A percentile compares a stretch with the other conserved stretches of the same genome.
phyloP scores from a whole-genome alignment of 1,140 invertebrate species.

The Drosophila kanapiae region DNA sequence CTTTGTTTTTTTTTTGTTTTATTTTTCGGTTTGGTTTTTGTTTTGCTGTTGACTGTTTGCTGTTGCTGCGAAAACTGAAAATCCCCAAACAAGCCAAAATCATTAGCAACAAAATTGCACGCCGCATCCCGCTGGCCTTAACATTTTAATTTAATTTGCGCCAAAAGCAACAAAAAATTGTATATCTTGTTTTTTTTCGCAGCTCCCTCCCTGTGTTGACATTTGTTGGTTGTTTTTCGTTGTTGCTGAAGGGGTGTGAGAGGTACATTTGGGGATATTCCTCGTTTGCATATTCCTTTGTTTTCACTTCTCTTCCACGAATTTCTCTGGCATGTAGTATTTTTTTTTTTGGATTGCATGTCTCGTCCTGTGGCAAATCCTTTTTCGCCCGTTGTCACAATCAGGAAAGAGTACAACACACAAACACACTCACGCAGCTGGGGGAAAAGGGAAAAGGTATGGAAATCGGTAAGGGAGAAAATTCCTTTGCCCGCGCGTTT shows the following conservation, averaged over 20 bases:
- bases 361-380: slow-evolving; percentile 67
- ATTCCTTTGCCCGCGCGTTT: slow-evolving; percentile 30
- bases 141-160: slow-evolving; percentile 83
- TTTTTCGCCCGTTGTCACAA: slow-evolving; percentile 69
- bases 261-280: slow-evolving; percentile 15
- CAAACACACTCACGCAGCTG: background rate
- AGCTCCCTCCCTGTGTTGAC: slow-evolving; percentile 43
- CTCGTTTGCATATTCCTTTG: slow-evolving; percentile 57
- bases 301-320: slow-evolving; percentile 28
- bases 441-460: background rate
- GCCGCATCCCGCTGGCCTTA: slow-evolving; percentile 34
- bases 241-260: background rate
- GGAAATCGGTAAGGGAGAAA: slow-evolving; percentile 1
- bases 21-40: slow-evolving; percentile 24
- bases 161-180: slow-evolving; percentile 33
- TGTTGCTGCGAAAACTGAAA: slow-evolving; percentile 56
- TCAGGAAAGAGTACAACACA: slow-evolving; percentile 47
- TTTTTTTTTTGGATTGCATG: slow-evolving; percentile 36
- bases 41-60: slow-evolving; percentile 31
- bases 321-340: slow-evolving; percentile 13
- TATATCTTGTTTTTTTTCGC: slow-evolving; percentile 22
- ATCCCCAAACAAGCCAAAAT: slow-evolving; percentile 80
- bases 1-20: slow-evolving; percentile 19
- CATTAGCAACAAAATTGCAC: slow-evolving; percentile 79
- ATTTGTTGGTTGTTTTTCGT: slow-evolving; percentile 47